Evolutionary conservation across 2,113 vertebrate species (phyloP).

Genomic region (Danionella cerebrum): DNA sequence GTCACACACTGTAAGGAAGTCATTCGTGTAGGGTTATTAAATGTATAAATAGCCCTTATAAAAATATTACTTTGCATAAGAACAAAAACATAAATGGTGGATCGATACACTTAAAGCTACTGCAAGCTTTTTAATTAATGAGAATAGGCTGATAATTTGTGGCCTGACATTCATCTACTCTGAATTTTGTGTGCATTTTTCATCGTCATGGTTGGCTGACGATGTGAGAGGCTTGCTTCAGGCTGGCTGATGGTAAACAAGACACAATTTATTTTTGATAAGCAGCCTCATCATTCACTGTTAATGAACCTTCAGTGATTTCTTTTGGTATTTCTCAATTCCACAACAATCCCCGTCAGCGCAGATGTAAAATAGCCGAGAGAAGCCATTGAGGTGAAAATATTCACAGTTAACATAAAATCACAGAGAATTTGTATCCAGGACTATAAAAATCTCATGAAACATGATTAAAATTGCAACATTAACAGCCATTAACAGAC

Average conservation of each 20-base stretch:
- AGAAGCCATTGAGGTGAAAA: background rate
- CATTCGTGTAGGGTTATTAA: too few species aligned
- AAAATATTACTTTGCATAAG: too few species aligned
- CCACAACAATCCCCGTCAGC: background rate
- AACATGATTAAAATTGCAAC: conserved; percentile 56
- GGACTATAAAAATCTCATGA: conserved; percentile 45
- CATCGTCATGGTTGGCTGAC: background rate
- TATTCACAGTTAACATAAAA: background rate
- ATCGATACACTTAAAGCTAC: background rate
- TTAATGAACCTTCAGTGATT: conserved; percentile 15
- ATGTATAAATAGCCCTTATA: too few species aligned
- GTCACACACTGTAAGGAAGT: too few species aligned
- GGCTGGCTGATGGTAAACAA: conserved; percentile 38
- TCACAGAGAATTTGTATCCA: background rate
- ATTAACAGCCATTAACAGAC: conserved; percentile 45
- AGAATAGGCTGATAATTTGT: background rate
- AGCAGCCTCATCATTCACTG: conserved; percentile 43
- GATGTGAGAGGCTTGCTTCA: background rate
- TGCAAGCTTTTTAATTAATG: background rate
- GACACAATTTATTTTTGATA: conserved; percentile 47
- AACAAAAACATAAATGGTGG: background rate
- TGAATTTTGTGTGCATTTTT: background rate
- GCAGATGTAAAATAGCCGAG: background rate
- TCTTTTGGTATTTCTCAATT: background rate
- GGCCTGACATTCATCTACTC: background rate